These are phyloP conservation scores for Paracentrotus lividus DNA, from an alignment of 53 echinoderm and acorn worm genomes.

Conservation along the genomic window DNA sequence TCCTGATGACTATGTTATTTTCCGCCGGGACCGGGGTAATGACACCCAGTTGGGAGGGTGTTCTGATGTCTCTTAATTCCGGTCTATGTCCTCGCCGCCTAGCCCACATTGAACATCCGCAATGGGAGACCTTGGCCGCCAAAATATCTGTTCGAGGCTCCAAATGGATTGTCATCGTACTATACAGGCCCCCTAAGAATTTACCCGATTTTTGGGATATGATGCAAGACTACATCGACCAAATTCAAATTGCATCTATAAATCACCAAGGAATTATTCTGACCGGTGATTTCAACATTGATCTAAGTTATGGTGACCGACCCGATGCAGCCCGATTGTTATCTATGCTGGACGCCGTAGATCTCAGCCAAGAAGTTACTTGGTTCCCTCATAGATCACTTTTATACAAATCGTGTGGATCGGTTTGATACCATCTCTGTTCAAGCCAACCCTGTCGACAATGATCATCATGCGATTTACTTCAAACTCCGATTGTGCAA, in stretches of 20 bases:
- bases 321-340: too few species aligned
- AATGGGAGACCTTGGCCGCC: background rate
- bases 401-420: too few species aligned
- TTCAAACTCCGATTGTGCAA: too few species aligned
- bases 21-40: background rate
- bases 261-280: background rate
- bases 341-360: too few species aligned
- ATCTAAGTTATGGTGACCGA: too few species aligned
- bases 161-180: background rate
- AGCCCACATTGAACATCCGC: background rate
- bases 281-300: background rate
- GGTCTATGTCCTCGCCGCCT: background rate
- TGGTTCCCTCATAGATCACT: too few species aligned
- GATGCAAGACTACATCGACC: background rate
- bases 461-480: too few species aligned
- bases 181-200: background rate
- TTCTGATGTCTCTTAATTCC: background rate
- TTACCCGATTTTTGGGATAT: background rate
- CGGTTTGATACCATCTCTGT: too few species aligned
- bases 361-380: too few species aligned
- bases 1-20: background rate
- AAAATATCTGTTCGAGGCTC: background rate
- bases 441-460: too few species aligned
- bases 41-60: background rate
- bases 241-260: background rate